Percentiles rank a stretch among this genome's conserved stretches.
Evolutionary conservation across 2,797 vertebrate species (phyloP).

Genomic region (Liparis tanakae): DNA sequence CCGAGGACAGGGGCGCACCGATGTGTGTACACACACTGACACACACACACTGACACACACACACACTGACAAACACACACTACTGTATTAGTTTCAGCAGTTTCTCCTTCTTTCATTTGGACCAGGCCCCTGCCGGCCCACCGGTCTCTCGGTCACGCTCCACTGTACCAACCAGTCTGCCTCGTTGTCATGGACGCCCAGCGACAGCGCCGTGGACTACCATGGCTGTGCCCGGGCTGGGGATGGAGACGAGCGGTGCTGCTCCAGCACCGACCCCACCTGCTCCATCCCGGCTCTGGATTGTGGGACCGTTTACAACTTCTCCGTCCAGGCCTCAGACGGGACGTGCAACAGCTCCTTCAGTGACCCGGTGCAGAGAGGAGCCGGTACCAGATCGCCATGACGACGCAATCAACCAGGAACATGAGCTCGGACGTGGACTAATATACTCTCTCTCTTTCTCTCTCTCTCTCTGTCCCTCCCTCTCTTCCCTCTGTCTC

Average conservation of each 20-base stretch:
- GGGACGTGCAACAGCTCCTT: conserved; percentile 80
- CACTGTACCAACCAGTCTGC: conserved; percentile 77
- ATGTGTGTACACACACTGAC: neutral
- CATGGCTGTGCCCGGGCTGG: conserved; percentile 66
- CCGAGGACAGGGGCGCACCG: neutral
- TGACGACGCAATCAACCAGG: neutral
- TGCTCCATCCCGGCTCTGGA: conserved; percentile 75
- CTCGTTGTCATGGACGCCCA: conserved; percentile 74
- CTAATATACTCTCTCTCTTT: neutral
- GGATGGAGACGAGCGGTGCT: conserved; percentile 65
- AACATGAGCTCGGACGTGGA: neutral
- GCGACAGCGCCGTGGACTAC: conserved; percentile 64
- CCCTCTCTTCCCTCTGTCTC: too few species aligned
- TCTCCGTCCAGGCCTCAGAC: conserved; percentile 79
- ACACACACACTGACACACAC: neutral
- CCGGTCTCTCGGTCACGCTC: conserved; percentile 56
- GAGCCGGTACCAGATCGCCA: conserved; percentile 75
- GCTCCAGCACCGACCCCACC: conserved; percentile 55
- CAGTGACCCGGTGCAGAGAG: conserved; percentile 59
- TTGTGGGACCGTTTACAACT: conserved; percentile 80
- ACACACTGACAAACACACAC: neutral
- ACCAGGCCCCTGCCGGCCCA: conserved; percentile 80
- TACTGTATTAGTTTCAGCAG: neutral
- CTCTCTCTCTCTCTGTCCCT: neutral
- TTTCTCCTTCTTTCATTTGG: neutral